These are phyloP conservation scores for Drosophila putrida DNA, from an alignment of 2,888 invertebrate species.

Conservation along the genomic window DNA sequence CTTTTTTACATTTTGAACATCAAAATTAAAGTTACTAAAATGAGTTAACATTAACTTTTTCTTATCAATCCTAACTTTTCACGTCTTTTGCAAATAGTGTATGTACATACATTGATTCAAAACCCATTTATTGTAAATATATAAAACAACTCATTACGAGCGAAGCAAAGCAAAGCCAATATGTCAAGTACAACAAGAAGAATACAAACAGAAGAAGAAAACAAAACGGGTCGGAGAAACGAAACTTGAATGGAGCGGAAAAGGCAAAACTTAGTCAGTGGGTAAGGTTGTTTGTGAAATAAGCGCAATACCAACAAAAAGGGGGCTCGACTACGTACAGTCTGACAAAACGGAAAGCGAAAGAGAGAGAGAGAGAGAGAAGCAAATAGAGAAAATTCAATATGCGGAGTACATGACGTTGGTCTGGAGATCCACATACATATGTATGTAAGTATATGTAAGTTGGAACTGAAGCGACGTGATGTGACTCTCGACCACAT, in stretches of 20 bases:
- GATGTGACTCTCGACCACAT: conserved; percentile 18
- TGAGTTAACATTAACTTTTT: too few relatives aligned
- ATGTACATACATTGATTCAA: too few relatives aligned
- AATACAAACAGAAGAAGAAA: conserved; percentile 12
- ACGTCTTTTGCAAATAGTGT: too few relatives aligned
- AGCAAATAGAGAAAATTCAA: conserved; percentile 1
- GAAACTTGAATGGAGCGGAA: conserved; percentile 22
- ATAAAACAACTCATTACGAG: background rate
- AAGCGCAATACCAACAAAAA: conserved; percentile 38
- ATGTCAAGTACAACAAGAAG: background rate
- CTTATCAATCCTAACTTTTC: too few relatives aligned
- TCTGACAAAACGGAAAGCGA: background rate
- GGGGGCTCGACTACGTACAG: conserved; percentile 64
- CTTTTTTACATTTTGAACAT: too few relatives aligned
- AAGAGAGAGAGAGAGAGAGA: background rate
- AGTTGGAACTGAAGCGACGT: conserved; percentile 22
- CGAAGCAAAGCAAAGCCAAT: conserved; percentile 7
- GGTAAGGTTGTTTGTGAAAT: background rate
- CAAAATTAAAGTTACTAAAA: too few relatives aligned
- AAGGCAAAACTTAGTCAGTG: conserved; percentile 25
- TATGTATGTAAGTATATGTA: background rate
- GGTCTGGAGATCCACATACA: background rate
- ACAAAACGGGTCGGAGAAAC: conserved; percentile 16
- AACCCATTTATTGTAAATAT: background rate
- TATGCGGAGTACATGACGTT: conserved; percentile 1